Base-by-base conservation (phyloP, 1,140 invertebrate genomes). In the Polyergus mexicanus region DNA sequence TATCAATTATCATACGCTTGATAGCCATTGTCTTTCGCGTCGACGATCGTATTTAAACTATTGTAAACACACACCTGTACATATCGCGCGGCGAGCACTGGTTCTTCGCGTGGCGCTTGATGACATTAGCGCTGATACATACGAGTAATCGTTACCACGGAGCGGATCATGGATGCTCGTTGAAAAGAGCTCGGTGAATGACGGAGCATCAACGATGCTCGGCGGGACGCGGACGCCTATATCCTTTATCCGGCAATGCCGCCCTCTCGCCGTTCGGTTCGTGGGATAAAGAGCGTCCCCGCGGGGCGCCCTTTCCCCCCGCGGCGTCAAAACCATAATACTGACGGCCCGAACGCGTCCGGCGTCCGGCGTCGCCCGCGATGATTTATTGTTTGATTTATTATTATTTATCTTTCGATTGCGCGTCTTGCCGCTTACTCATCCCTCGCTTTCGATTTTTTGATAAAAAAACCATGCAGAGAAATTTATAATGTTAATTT, bases 311-410 rank as follows among this genome's bases (percentile, higher is more conserved):
- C 88, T 90, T 87, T 72, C 91, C 85, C 85, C 93, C 92, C 92
- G 92, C 87, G 81, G 94, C 69, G 93, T 89, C 77, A 22, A 88
- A 92, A 91, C 90, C 93, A 94, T 94, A 94, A 94, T 91, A 94
- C 87, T 86, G 69, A 86, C 89, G 84, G 88, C 10, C 51, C 65
- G 25, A 51, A 81, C 69, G 83, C 62, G 87, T 22, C 38, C 71
- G 56, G 83, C 62, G 87, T 22, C 38, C 71, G 56, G 78, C 44
- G 78, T 78, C 75, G 71, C 22, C 62, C 28, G 54, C 87, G 71
- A 84, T 89, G 84, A 89, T 89, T 89, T 89, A 89, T 89, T 71
- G 77, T n/a, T n/a, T n/a, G n/a, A n/a, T n/a, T n/a, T n/a, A n/a
- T n/a, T n/a, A n/a, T n/a, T n/a, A n/a, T n/a, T n/a, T n/a, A 54